Conservation (phyloP, 2,888 invertebrate genomes). For the Chrysotoxum bicinctum region DNA sequence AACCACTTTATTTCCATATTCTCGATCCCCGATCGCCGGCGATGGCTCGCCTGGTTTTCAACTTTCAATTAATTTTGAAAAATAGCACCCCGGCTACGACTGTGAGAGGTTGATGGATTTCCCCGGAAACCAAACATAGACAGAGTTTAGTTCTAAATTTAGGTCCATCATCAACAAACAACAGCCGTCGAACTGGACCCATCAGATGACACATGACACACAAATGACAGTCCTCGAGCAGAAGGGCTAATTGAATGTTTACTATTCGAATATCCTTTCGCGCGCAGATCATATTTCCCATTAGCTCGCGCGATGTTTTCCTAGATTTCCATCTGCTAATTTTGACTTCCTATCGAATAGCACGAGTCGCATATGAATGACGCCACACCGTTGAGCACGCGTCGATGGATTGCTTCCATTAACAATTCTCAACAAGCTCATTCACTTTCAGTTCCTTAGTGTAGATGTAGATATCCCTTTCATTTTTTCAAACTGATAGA, state of each 20-base stretch:
- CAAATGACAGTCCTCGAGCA: constrained; percentile 2
- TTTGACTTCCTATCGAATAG: constrained; percentile 19
- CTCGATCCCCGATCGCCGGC: neutral
- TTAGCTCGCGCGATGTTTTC: constrained; percentile 18
- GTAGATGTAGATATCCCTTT: constrained; percentile 16
- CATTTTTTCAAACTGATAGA: neutral
- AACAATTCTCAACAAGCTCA: constrained; percentile 20
- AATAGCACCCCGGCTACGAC: neutral
- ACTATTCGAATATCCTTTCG: constrained; percentile 49
- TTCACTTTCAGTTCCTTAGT: constrained; percentile 44
- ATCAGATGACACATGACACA: constrained; percentile 18
- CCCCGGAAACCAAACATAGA: constrained; percentile 47
- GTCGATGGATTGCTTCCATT: constrained; percentile 30
- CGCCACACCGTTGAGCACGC: neutral
- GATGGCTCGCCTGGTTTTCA: neutral
- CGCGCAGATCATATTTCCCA: constrained; percentile 59
- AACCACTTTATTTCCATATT: constrained; percentile 60
- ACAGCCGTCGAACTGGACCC: constrained; percentile 14
- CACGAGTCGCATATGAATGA: constrained; percentile 47
- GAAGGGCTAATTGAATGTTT: constrained; percentile 66
- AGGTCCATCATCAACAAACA: neutral
- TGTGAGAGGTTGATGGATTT: constrained; percentile 27
- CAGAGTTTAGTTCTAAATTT: constrained; percentile 42
- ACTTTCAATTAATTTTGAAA: constrained; percentile 58
- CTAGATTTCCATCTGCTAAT: constrained; percentile 53